These are phyloP conservation scores for Onthophagus taurus DNA, from an alignment of 1,140 invertebrate species.

Conservation along the genomic window DNA sequence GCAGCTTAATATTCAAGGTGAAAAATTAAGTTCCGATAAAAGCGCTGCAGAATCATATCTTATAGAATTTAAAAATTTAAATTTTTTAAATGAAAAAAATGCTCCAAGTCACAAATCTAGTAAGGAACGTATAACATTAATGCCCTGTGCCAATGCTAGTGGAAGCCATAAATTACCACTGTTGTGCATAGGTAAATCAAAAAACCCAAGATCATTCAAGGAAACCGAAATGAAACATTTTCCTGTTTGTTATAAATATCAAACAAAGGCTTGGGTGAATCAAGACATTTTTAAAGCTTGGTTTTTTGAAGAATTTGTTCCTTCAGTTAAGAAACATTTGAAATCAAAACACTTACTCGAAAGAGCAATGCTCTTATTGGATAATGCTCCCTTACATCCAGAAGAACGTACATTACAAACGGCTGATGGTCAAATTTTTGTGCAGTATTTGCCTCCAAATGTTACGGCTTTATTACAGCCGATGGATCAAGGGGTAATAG, in stretches of 20 bases:
- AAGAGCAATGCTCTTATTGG: slow-evolving; percentile 1
- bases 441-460: slow-evolving; percentile 1
- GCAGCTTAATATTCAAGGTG: background rate
- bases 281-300: slow-evolving; percentile 30
- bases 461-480: slow-evolving; percentile 2
- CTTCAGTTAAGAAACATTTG: slow-evolving; percentile 27
- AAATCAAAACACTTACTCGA: slow-evolving; percentile 9
- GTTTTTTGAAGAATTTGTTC: slow-evolving; percentile 29
- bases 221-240: slow-evolving; percentile 4
- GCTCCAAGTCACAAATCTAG: too few relatives aligned
- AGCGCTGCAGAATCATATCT: background rate
- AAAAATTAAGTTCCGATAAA: too few relatives aligned
- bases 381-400: slow-evolving; percentile 3
- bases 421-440: slow-evolving; percentile 4
- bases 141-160: too few relatives aligned
- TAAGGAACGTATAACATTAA: too few relatives aligned
- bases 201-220: slow-evolving; percentile 30
- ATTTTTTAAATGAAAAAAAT: too few relatives aligned
- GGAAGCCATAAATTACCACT: slow-evolving; percentile 31
- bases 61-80: background rate
- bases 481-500: background rate
- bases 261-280: slow-evolving; percentile 30
- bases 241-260: slow-evolving; percentile 15
- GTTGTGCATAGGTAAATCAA: slow-evolving; percentile 28
- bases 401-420: background rate